Base-by-base conservation (phyloP, 2,797 vertebrate species). In the Aldrovandia affinis region DNA sequence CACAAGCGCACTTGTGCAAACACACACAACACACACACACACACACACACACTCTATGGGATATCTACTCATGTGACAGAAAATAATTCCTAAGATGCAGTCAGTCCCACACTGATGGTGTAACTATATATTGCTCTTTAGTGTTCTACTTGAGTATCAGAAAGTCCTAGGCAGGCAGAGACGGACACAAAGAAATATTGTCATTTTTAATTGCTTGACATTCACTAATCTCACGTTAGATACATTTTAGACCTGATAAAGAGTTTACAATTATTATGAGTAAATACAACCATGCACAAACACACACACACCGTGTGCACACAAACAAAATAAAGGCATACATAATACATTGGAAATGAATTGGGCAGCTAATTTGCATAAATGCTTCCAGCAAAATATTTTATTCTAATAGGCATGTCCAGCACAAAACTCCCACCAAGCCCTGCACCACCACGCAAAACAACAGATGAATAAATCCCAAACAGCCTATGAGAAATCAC, bases 341-440 rank as follows among this genome's bases (percentile, higher is more conserved):
- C 89, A 93, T 88, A 85, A 93, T 91, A 90, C 88, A 92, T 90
- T 81, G 92, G 89, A 95, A 94, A 95, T 94, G 94, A 94, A 91
- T 87, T 91, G 91, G 95, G 93, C 95, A 94, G 94, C 92, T 90
- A 90, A 95, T 96, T 94, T 96, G 93, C 94, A 95, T 96, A 95
- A 73, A 93, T 89, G 91, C 95, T 94, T 92, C 88, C 33, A 96
- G 94, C 95, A 88, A 93, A 91, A 91, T 94, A 88, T 90, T 90
- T 94, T 93, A 94, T 94, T 95, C 93, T 95, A 95, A 96, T 93
- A 93, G 95, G 93, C 91, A 91, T 94, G 94, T 94, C 93, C 94
- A 91, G 92, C 90, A 91, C 91, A 50, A 88, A 92, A 91, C 87
- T 89, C 92, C 92, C 92, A 92, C 93, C 92, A 95, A 91, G 91